Evolutionary conservation across 2,888 invertebrate genomes (phyloP), one percentile per base, ranked within the genome.

Genomic region (Argyra leucocephala): DNA sequence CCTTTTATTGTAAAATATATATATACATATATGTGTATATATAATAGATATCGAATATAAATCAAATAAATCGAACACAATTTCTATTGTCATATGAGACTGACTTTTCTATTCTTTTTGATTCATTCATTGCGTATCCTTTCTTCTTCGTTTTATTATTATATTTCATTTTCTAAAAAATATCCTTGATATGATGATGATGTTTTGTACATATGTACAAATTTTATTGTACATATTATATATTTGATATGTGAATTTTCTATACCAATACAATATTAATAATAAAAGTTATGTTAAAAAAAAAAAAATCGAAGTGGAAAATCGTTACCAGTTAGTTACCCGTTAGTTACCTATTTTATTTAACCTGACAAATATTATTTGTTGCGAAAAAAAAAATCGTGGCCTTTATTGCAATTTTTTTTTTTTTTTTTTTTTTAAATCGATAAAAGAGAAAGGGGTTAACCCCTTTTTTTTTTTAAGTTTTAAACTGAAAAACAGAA

Each of bases 51-150:
- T 48, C 48, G 48, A 48, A 48, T 48, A 48, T 48, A 48, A 48
- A 48, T 48, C 48, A 48, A 48, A 48, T 48, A 48, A 48, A 48
- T 48, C 48, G 48, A 48, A 48, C 18, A 48, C 18, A 48, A 12
- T 48, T 48, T 48, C 48, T 48, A 48, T 48, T 48, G 48, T 48
- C 48, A 48, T 48, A 48, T 48, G 48, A 48, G n/a, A 48, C 48
- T 9, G 48, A 48, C 31, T 31, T 31, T 5, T n/a, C n/a, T n/a
- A n/a, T n/a, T n/a, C n/a, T n/a, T n/a, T n/a, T n/a, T n/a, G n/a
- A n/a, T n/a, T n/a, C n/a, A n/a, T n/a, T n/a, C n/a, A n/a, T n/a
- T n/a, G n/a, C n/a, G n/a, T n/a, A n/a, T n/a, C n/a, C n/a, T 31
- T 31, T 31, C 31, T 31, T 10, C 31, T 31, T 12, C 5, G 15